These are phyloP conservation scores for Phragmatobia fuliginosa DNA, from an alignment of 2,888 invertebrate species.

Conservation along the genomic window DNA sequence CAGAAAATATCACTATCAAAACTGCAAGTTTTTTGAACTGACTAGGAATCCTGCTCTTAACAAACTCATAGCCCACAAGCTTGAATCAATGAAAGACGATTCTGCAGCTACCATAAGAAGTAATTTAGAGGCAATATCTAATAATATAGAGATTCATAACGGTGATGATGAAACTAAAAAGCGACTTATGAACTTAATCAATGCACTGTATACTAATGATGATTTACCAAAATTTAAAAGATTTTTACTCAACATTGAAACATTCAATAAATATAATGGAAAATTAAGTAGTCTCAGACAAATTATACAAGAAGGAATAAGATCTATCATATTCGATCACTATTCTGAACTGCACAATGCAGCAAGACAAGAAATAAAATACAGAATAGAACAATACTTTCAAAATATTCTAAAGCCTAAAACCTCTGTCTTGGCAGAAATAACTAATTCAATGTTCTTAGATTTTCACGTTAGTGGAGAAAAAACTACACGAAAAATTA, in stretches of 20 bases:
- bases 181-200: background rate
- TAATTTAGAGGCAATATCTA: constrained; percentile 1
- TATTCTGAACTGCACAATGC: background rate
- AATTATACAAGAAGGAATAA: constrained; percentile 6
- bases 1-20: constrained; percentile 9
- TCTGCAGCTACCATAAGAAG: background rate
- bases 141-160: background rate
- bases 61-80: background rate
- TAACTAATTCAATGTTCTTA: constrained; percentile 10
- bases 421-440: background rate
- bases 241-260: background rate
- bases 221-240: background rate
- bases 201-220: background rate
- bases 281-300: background rate
- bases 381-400: background rate
- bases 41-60: background rate
- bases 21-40: constrained; percentile 4
- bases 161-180: background rate
- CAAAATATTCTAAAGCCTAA: background rate
- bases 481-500: background rate
- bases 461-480: background rate
- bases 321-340: constrained; percentile 10
- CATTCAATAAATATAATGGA: background rate
- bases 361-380: background rate
- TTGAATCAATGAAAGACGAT: background rate